phyloP scores from a whole-genome alignment of 2,888 invertebrate genomes.

The Apantesis nais region DNA sequence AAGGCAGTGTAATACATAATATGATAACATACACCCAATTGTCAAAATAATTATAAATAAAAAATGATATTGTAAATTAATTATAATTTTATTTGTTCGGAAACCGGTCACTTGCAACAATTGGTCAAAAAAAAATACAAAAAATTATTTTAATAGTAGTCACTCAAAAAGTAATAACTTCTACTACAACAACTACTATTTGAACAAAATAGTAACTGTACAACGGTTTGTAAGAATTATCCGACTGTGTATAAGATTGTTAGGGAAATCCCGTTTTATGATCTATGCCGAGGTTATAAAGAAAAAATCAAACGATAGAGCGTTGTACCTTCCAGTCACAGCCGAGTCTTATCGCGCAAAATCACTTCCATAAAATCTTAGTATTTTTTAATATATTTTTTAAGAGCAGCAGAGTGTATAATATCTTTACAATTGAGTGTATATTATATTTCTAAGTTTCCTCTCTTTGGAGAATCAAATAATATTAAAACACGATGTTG shows the following conservation, averaged over 20 bases:
- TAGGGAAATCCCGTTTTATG: no score
- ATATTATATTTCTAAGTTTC: slow-evolving; percentile 8
- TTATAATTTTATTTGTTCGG: neutral
- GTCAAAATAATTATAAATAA: neutral
- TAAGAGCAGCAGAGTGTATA: neutral
- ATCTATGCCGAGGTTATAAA: no score
- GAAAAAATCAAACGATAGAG: no score
- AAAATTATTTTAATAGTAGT: no score
- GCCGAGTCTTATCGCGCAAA: neutral
- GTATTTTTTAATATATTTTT: no score
- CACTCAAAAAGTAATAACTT: no score
- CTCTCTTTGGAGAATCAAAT: neutral
- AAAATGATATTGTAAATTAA: neutral
- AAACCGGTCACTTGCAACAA: no score
- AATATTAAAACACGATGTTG: neutral
- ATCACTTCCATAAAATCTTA: no score
- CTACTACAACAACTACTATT: no score
- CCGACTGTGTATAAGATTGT: neutral
- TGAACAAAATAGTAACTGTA: no score
- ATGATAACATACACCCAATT: slow-evolving; percentile 9
- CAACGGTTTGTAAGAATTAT: no score
- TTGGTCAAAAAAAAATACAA: no score
- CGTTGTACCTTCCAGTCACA: neutral
- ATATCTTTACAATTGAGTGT: slow-evolving; percentile 9
- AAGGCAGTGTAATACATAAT: slow-evolving; percentile 33